Percentiles rank a stretch among this genome's conserved stretches.
Conservation (phyloP, 2,797 vertebrate species). For the Parotocinclus haroldoi region DNA sequence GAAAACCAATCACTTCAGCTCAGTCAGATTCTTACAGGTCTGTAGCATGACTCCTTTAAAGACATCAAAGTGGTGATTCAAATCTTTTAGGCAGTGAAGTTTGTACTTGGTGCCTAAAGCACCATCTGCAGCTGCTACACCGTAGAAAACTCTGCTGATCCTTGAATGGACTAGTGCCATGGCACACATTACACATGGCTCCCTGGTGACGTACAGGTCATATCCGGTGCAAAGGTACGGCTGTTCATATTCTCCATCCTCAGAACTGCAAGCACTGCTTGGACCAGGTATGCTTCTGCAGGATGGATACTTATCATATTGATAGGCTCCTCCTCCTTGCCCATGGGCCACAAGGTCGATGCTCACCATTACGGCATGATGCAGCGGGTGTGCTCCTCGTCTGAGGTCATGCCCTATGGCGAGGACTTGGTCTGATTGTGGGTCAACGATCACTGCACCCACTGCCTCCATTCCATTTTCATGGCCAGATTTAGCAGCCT, state of each 20-base stretch:
- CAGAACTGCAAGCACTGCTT: not conserved
- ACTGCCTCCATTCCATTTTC: constrained; percentile 69
- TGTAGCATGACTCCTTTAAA: constrained; percentile 73
- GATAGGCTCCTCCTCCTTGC: constrained; percentile 77
- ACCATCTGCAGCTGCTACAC: constrained; percentile 65
- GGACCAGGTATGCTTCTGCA: constrained; percentile 51
- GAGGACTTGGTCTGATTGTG: constrained; percentile 59
- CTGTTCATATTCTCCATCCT: constrained; percentile 27
- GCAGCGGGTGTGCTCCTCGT: constrained; percentile 59
- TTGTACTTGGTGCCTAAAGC: constrained; percentile 80
- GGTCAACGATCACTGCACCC: constrained; percentile 78
- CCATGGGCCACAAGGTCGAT: constrained; percentile 80
- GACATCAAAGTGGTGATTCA: constrained; percentile 86
- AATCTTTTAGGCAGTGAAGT: constrained; percentile 74
- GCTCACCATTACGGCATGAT: constrained; percentile 84
- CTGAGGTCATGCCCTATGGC: constrained; percentile 80
- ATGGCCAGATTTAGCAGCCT: constrained; percentile 60
- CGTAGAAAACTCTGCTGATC: constrained; percentile 83
- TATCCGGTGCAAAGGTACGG: constrained; percentile 86
- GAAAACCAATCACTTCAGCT: too few species aligned
- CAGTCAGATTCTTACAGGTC: constrained; percentile 71
- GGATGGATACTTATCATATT: constrained; percentile 57
- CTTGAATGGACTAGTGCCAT: constrained; percentile 88
- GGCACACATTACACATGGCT: constrained; percentile 86
- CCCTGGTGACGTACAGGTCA: constrained; percentile 83